Evolutionary conservation across 2,888 invertebrate genomes (phyloP).

Genomic region (Harpagoxenus sublaevis): DNA sequence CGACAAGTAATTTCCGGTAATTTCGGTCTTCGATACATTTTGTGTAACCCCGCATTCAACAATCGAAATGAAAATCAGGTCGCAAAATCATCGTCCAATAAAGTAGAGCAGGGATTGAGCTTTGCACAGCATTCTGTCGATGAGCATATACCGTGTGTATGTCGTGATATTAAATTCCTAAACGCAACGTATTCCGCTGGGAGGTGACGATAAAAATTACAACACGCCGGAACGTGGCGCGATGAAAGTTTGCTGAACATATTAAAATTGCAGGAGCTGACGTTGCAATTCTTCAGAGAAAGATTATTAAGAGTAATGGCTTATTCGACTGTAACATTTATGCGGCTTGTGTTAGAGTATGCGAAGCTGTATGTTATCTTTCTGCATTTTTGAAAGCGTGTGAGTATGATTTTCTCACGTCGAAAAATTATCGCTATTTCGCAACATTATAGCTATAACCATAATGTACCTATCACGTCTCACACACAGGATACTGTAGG

Average conservation of each 20-base stretch:
- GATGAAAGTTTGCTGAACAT: slow-evolving; percentile 30
- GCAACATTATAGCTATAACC: neutral
- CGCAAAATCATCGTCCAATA: slow-evolving; percentile 2
- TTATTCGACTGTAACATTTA: slow-evolving; percentile 33
- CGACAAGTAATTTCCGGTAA: slow-evolving; percentile 15
- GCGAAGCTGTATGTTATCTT: slow-evolving; percentile 6
- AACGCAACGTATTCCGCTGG: slow-evolving; percentile 30
- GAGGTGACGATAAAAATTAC: slow-evolving; percentile 44
- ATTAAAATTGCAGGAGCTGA: slow-evolving; percentile 43
- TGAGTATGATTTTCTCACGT: neutral
- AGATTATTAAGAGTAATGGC: slow-evolving; percentile 51
- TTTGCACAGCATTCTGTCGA: slow-evolving; percentile 16
- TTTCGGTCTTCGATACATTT: slow-evolving; percentile 17
- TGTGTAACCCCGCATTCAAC: neutral
- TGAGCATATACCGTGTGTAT: neutral
- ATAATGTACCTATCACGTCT: neutral
- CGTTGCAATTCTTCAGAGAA: slow-evolving; percentile 44
- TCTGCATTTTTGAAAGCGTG: slow-evolving; percentile 20
- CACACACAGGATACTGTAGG: neutral
- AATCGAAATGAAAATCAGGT: slow-evolving; percentile 32
- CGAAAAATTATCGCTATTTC: neutral
- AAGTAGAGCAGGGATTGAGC: slow-evolving; percentile 6
- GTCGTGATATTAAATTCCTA: slow-evolving; percentile 33
- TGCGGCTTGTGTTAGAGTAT: neutral
- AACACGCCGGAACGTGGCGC: slow-evolving; percentile 30